These are phyloP conservation scores for Pipistrellus pygmaeus DNA, from an alignment of 2,797 vertebrate genomes.

Conservation along the genomic window DNA sequence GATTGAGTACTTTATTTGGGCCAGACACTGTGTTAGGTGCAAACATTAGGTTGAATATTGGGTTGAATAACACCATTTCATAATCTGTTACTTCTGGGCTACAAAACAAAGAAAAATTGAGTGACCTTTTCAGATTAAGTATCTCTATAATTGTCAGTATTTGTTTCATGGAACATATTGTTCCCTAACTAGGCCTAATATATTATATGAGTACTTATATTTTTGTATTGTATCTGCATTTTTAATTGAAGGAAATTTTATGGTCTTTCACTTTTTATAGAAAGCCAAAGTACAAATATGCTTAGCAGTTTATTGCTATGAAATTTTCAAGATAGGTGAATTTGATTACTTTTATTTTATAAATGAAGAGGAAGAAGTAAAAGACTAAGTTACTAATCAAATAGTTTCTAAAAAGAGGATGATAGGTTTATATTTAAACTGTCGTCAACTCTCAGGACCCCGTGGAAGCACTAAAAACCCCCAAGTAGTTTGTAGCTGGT, in stretches of 20 bases:
- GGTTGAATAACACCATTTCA: neutral
- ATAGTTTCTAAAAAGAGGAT: neutral
- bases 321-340: neutral
- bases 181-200: neutral
- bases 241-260: constrained; percentile 10
- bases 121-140: neutral
- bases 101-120: constrained; percentile 24
- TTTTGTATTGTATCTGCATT: neutral
- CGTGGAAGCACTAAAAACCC: neutral
- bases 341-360: neutral
- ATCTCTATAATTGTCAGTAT: neutral
- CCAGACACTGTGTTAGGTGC: neutral
- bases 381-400: neutral
- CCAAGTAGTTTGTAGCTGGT: neutral
- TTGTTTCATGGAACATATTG: neutral
- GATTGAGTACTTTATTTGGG: neutral
- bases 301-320: neutral
- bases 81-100: neutral
- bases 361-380: constrained; percentile 5
- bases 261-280: neutral
- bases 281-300: neutral
- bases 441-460: neutral
- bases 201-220: neutral
- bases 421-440: neutral
- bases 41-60: neutral